A percentile compares a stretch with the other conserved stretches of the same genome.
Conservation (phyloP, 2,888 invertebrate genomes). For the Phlogophora meticulosa region DNA sequence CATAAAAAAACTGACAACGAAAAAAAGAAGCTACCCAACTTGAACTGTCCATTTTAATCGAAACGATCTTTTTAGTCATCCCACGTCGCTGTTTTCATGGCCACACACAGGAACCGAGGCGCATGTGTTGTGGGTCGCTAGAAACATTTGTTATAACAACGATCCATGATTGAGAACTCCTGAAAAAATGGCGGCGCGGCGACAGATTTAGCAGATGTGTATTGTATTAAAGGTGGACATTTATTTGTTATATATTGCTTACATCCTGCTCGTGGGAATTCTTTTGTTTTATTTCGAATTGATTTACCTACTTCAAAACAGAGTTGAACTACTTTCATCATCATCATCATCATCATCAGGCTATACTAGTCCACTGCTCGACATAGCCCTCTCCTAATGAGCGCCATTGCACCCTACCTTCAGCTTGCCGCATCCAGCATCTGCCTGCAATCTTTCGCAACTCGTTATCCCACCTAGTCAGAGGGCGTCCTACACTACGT, state of each 20-base stretch:
- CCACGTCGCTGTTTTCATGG: conserved; percentile 18
- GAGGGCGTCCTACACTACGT: too few relatives aligned
- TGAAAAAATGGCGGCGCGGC: conserved; percentile 55
- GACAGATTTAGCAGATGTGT: conserved; percentile 58
- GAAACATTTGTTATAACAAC: conserved; percentile 54
- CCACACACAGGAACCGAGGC: conserved; percentile 46
- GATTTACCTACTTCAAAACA: too few relatives aligned
- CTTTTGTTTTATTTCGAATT: conserved; percentile 23
- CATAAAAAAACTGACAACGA: too few relatives aligned
- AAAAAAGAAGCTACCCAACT: neutral
- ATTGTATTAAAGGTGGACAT: conserved; percentile 25
- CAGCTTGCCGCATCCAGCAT: too few relatives aligned
- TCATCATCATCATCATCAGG: too few relatives aligned
- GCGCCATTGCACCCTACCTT: too few relatives aligned
- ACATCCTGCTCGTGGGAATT: conserved; percentile 47
- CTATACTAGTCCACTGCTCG: too few relatives aligned
- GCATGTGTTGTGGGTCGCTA: conserved; percentile 54
- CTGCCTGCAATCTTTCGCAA: too few relatives aligned
- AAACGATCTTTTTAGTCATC: neutral
- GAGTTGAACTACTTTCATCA: too few relatives aligned
- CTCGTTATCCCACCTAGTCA: too few relatives aligned
- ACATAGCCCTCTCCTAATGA: too few relatives aligned
- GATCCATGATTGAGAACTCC: conserved; percentile 46
- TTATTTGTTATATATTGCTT: conserved; percentile 38
- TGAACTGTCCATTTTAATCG: neutral